These are phyloP conservation scores for Lycopodina hypogea DNA, from an alignment of 37 sponge, comb jelly and placozoan genomes.

Conservation along the genomic window DNA sequence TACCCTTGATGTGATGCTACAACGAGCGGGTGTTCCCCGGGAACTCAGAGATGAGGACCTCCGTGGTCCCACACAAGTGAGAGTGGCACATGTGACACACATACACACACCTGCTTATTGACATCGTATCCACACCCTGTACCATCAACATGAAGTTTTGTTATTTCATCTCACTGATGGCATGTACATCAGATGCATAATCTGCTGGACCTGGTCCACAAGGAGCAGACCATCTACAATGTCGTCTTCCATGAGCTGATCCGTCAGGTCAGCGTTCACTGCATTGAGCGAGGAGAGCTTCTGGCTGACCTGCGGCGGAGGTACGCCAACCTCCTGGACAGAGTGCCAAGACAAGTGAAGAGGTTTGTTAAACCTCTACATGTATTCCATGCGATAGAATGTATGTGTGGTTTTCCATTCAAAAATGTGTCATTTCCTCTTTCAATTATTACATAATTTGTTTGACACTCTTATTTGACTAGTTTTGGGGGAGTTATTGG, in stretches of 20 bases:
- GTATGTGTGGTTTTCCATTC: neutral
- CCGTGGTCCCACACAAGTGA: slow-evolving; percentile 68
- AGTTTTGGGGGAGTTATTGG: no score
- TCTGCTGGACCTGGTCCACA: slow-evolving; percentile 78
- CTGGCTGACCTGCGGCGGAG: slow-evolving; percentile 78
- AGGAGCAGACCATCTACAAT: slow-evolving; percentile 96
- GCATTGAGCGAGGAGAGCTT: slow-evolving; percentile 89
- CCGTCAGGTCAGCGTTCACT: slow-evolving; percentile 93
- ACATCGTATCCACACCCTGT: neutral
- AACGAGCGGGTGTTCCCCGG: slow-evolving; percentile 65
- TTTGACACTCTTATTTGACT: no score
- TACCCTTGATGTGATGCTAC: slow-evolving; percentile 68
- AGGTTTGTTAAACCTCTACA: slow-evolving; percentile 39
- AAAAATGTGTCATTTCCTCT: neutral
- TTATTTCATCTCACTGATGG: neutral
- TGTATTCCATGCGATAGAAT: neutral
- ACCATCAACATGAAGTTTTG: neutral
- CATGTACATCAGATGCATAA: slow-evolving; percentile 72
- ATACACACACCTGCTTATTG: no score
- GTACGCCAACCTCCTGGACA: slow-evolving; percentile 76
- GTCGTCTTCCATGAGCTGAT: slow-evolving; percentile 96
- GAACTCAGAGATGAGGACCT: slow-evolving; percentile 23
- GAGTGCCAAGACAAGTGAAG: slow-evolving; percentile 88
- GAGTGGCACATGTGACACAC: neutral
- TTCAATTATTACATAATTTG: no score